Base-by-base conservation (phyloP, 1,140 invertebrate species). In the Ephestia elutella region DNA sequence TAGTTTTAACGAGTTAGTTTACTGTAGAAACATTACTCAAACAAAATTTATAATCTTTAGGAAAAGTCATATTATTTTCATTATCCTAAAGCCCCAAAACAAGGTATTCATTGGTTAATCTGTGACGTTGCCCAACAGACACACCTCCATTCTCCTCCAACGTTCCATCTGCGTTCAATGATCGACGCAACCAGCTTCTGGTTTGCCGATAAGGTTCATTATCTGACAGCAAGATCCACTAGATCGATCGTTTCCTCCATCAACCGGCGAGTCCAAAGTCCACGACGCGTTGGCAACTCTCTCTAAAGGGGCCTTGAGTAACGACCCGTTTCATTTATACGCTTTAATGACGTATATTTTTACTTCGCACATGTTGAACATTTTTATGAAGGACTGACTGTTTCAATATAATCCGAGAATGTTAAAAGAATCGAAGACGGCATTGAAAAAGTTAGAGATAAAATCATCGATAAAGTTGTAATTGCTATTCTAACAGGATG, bases 171-270 rank as follows among this genome's bases (percentile, higher is more conserved):
- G 15, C 5, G 15, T 44, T 17, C n/a, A 7, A 10, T 10, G 3
- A 13, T 44, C 38, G 38, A 15, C 30, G 30, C 1, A 32, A 32
- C 4, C 30, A 32, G 38, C n/a, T 15, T 44, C 38, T 15, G 13
- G 13, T 44, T 44, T n/a, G n/a, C 2, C 38, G 38, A 15, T 44
- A 44, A 44, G 38, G 38, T 44, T 15, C 38, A 44, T 44, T 44
- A 44, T 44, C 38, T 44, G 38, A n/a, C 38, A 44, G n/a, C 30
- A 44, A 21, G 21, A 56, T 19, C 30, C 11, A 9, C 18, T 25
- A 58, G 49, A 58, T 58, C 49, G 49, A 53, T 58, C 49, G 57
- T 53, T 51, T 58, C 57, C 49, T 58, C 28, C 15, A 20, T n/a
- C 9, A 32, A 18, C 15, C 44, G 54, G 32, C 18, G 49, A 54